Evolutionary conservation across 1,140 invertebrate genomes (phyloP).

Genomic region (Armadillidium nasatum): DNA sequence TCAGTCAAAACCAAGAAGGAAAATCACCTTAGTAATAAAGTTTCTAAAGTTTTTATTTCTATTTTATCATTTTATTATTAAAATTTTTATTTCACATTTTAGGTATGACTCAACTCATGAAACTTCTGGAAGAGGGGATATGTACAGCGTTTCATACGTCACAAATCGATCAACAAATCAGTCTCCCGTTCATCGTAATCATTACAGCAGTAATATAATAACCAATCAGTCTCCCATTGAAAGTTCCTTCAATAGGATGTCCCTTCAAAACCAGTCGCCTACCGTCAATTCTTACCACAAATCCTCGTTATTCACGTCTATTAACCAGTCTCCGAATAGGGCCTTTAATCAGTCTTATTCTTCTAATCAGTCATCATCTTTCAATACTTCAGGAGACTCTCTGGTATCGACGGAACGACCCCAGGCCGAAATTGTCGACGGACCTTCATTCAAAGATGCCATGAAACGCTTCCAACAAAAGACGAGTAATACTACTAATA

Average conservation of each 20-base stretch:
- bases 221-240: conserved; percentile 34
- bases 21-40: too few species aligned
- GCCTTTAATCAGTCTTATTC: conserved; percentile 25
- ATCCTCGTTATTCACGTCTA: conserved; percentile 22
- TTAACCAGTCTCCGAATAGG: conserved; percentile 25
- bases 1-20: too few species aligned
- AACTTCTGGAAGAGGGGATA: conserved; percentile 44
- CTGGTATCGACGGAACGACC: not conserved
- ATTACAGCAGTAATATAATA: conserved; percentile 29
- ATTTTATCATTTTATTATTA: too few species aligned
- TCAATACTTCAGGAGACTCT: conserved; percentile 35
- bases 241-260: conserved; percentile 17
- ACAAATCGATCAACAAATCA: conserved; percentile 17
- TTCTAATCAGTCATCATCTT: conserved; percentile 37
- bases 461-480: conserved; percentile 24
- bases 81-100: not conserved
- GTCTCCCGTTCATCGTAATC: conserved; percentile 16
- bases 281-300: conserved; percentile 23
- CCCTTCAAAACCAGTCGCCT: conserved; percentile 22
- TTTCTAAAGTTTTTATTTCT: too few species aligned
- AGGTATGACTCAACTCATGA: conserved; percentile 47
- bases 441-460: conserved; percentile 21
- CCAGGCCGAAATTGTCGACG: conserved; percentile 16
- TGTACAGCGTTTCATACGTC: conserved; percentile 23
- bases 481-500: conserved; percentile 7